Evolutionary conservation across 2,888 invertebrate genomes (phyloP).

Genomic region (Sialis fuliginosa): DNA sequence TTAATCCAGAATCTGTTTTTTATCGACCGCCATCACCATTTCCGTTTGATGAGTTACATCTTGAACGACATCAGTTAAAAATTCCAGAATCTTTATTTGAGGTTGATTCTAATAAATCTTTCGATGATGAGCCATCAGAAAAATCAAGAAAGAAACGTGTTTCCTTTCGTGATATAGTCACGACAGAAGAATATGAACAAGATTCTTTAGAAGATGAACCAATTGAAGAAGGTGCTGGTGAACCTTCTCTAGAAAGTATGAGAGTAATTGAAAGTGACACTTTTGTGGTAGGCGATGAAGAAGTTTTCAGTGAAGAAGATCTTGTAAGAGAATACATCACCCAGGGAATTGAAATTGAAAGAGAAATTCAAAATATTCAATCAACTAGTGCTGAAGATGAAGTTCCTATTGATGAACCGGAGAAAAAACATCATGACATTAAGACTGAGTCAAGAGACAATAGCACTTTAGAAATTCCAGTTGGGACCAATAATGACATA

Average conservation of each 20-base stretch:
- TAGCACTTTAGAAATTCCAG: too few relatives aligned
- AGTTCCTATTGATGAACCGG: too few relatives aligned
- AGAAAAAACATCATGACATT: too few relatives aligned
- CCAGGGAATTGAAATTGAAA: too few relatives aligned
- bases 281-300: background rate
- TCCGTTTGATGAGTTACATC: constrained; percentile 4
- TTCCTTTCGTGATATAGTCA: background rate
- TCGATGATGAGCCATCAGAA: background rate
- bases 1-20: background rate
- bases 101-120: constrained; percentile 2
- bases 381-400: too few relatives aligned
- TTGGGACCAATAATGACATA: too few relatives aligned
- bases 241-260: background rate
- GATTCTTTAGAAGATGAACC: background rate
- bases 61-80: background rate
- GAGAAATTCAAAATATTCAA: too few relatives aligned
- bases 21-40: constrained; percentile 8
- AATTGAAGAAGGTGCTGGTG: background rate
- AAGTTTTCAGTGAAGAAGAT: background rate
- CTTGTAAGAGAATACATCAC: too few relatives aligned
- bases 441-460: too few relatives aligned
- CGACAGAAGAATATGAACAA: background rate
- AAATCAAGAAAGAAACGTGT: background rate
- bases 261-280: background rate
- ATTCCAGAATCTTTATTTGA: constrained; percentile 3